Evolutionary conservation across 2,113 vertebrate genomes (phyloP), one percentile per base, ranked within the genome.

Genomic region (Conger conger): DNA sequence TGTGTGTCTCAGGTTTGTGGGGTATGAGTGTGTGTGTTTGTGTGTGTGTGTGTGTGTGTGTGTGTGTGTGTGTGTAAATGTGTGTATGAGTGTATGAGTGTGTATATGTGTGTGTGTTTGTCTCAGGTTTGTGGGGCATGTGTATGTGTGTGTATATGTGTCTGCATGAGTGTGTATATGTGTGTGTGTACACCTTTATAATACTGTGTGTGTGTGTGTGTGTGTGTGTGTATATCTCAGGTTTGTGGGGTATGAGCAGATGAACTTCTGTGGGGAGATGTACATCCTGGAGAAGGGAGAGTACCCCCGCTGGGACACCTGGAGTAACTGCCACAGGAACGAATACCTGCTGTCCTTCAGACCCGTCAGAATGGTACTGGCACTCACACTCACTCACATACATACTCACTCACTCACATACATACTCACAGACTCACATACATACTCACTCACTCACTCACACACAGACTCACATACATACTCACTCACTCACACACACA

Each of bases 231-330:
- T 42, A 7, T 42, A 42, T 38, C 1, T 4, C 85, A 88, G 87
- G 82, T 89, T 84, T 81, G 86, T 89, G 79, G 81, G 82, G 78
- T 89, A 86, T 23, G 88, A 89, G 79, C 88, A 83, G 79, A 83
- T 85, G 83, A 87, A 85, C 79, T 86, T 87, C 86, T 87, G 84
- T 42, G 88, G 88, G 2, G 88, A 89, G 73, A 89, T 89, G 88
- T 89, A 86, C 68, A 38, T 87, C 40, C 86, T 89, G 84, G 88
- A 89, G 86, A 89, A 86, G 82, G 88, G 88, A 3, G 88, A 89
- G 30, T 89, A 86, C 35, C 88, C 88, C 4, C 86, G 86, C 79
- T 87, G 88, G 88, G 86, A 87, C 79, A 81, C 84, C 79, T 89
- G 88, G 88, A 85, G 83, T 82, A 89, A 84, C 82, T 87, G 81